Conservation (phyloP, 2,888 invertebrate species). For the Melanotus villosus region DNA sequence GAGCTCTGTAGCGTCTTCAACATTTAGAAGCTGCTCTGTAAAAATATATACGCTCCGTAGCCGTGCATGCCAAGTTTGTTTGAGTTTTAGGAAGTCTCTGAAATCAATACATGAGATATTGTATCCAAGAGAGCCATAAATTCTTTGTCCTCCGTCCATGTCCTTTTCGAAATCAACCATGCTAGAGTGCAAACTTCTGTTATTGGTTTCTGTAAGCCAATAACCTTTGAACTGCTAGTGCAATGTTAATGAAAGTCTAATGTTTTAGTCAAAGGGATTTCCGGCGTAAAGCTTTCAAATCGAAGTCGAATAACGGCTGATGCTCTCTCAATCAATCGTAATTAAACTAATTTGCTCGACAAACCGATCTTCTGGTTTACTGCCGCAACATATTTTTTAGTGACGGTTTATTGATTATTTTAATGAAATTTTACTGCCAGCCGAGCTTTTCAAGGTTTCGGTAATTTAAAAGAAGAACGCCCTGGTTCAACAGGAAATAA, state of each 20-base stretch:
- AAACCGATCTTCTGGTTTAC: background rate
- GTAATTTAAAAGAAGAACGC: background rate
- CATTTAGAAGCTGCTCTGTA: constrained; percentile 24
- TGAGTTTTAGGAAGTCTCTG: constrained; percentile 38
- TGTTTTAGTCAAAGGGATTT: constrained; percentile 30
- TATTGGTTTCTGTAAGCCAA: constrained; percentile 31
- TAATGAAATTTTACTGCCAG: background rate
- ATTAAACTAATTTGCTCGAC: constrained; percentile 35
- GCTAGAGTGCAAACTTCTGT: constrained; percentile 40
- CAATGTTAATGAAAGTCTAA: constrained; percentile 33
- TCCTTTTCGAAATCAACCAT: constrained; percentile 38
- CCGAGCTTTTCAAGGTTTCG: background rate
- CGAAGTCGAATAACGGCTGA: constrained; percentile 7
- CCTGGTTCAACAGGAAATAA: background rate
- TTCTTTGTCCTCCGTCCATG: constrained; percentile 39
- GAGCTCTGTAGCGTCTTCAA: constrained; percentile 7
- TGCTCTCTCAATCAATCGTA: constrained; percentile 23
- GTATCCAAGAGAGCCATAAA: constrained; percentile 44
- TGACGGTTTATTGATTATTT: constrained; percentile 7
- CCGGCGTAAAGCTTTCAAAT: constrained; percentile 10
- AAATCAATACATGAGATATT: constrained; percentile 44
- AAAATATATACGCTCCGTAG: constrained; percentile 24
- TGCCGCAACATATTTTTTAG: background rate
- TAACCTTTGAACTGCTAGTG: constrained; percentile 28
- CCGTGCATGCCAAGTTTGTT: constrained; percentile 39